These are phyloP conservation scores for Tokudaia tokunoshimensis DNA, from an alignment of 2,797 vertebrate species.

Conservation along the genomic window DNA sequence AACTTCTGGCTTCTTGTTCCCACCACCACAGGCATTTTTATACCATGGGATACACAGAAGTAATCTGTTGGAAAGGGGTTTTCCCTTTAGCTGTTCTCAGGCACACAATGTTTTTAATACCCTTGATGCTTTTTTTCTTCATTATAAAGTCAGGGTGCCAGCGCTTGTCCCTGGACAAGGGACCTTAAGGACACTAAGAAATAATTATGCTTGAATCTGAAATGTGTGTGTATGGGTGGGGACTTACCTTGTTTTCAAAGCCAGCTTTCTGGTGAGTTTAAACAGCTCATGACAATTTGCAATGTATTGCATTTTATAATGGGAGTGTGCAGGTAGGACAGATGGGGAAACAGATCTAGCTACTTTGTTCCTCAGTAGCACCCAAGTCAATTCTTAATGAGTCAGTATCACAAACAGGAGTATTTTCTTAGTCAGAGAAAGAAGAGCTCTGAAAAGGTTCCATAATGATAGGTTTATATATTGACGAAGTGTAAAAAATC, in stretches of 20 bases:
- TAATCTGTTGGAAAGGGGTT: not conserved
- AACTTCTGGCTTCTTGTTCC: not conserved
- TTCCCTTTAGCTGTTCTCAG: not conserved
- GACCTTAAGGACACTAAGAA: not conserved
- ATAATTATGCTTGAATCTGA: not conserved
- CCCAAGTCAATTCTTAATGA: conserved; percentile 54
- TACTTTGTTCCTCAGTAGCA: conserved; percentile 66
- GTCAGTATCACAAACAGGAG: conserved; percentile 55
- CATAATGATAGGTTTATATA: conserved; percentile 63
- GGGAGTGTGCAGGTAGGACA: not conserved
- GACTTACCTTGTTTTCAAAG: not conserved
- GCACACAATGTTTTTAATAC: not conserved
- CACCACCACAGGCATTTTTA: not conserved
- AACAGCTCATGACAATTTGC: not conserved
- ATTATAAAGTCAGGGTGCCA: not conserved
- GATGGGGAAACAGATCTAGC: conserved; percentile 46
- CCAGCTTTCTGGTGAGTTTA: not conserved
- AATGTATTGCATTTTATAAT: no score
- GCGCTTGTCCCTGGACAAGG: not conserved
- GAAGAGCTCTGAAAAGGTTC: conserved; percentile 75
- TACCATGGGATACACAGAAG: not conserved
- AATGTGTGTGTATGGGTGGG: not conserved
- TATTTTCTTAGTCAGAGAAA: conserved; percentile 63
- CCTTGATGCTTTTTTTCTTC: not conserved
- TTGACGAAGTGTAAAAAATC: conserved; percentile 70